Evolutionary conservation across 1,140 invertebrate species (phyloP), one percentile per base, ranked within the genome.

Genomic region (Triops longicaudatus): DNA sequence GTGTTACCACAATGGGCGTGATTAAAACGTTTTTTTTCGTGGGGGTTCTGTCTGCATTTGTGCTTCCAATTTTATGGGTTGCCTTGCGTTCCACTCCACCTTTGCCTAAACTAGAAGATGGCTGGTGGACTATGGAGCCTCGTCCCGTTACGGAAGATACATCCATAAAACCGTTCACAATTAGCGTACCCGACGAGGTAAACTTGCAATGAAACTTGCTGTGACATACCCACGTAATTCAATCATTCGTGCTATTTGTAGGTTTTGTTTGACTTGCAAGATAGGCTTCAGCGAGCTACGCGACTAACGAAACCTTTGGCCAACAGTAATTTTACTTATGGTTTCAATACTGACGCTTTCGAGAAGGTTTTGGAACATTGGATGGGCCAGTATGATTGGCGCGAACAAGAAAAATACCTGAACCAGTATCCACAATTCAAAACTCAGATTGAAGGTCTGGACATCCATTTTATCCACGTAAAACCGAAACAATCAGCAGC

Each of bases 331-430:
- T 94, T 94, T 79, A 83, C 89, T 76, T 94, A 94, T 82, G 93
- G 93, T 10, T 90, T 94, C 78, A 92, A 93, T 83, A 84, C 89
- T 0, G 84, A 88, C 28, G 88, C 90, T 81, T 83, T 95, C 37
- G 84, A 88, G 81, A 89, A 90, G 0, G 87, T 90, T 63, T 86
- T 93, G 87, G 84, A 91, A 86, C 90, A 93, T 83, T 92, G 92
- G 93, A 81, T 83, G 5, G 80, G 88, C n/a, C 85, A 89, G 26
- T 96, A 93, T 82, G 85, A 94, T 80, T 96, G 93, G 88, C 85
- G 83, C 79, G 82, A 89, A 79, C 87, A 91, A 71, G 90, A 92
- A 81, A 82, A 83, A 14, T 85, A 83, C 37, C 81, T 96, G 6
- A 96, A 95, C 81, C 82, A 85, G 77, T 90, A 89, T 79, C 87